Conservation (phyloP, 2,888 invertebrate species). For the Platerodrilus igneus region DNA sequence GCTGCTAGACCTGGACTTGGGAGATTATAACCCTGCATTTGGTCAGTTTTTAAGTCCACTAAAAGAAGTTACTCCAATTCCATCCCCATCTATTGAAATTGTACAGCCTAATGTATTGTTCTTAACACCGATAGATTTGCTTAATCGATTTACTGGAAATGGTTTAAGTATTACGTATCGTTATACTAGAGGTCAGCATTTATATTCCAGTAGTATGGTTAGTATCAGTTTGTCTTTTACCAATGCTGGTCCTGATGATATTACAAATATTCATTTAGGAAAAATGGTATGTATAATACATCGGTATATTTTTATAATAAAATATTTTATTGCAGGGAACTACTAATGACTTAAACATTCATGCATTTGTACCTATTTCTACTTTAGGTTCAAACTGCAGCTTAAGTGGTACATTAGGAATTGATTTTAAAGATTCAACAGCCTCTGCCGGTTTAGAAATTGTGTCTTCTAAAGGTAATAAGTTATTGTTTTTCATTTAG, state of each 20-base stretch:
- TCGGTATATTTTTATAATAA: not conserved
- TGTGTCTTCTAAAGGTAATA: constrained; percentile 54
- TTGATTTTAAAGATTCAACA: constrained; percentile 91
- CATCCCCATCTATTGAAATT: constrained; percentile 50
- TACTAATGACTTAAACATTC: no score
- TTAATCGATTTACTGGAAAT: constrained; percentile 67
- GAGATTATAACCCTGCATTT: constrained; percentile 77
- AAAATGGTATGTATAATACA: constrained; percentile 57
- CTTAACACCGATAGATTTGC: constrained; percentile 56
- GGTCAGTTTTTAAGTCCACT: constrained; percentile 73
- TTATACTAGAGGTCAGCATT: constrained; percentile 75
- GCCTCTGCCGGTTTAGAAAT: constrained; percentile 82
- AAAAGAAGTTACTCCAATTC: constrained; percentile 25
- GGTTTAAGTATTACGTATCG: constrained; percentile 62
- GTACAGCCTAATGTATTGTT: constrained; percentile 60
- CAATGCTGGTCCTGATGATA: constrained; percentile 63
- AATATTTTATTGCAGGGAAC: constrained; percentile 50
- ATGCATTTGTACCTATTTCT: constrained; percentile 68
- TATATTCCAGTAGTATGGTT: constrained; percentile 77
- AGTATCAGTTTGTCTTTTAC: constrained; percentile 75
- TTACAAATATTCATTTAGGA: constrained; percentile 65
- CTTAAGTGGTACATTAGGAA: constrained; percentile 68
- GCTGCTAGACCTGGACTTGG: constrained; percentile 72
- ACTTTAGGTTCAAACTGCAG: constrained; percentile 59
- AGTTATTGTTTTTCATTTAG: no score